These are phyloP conservation scores for Pantherophis alleghaniensis DNA, from an alignment of 2,797 vertebrate species.

Conservation along the genomic window DNA sequence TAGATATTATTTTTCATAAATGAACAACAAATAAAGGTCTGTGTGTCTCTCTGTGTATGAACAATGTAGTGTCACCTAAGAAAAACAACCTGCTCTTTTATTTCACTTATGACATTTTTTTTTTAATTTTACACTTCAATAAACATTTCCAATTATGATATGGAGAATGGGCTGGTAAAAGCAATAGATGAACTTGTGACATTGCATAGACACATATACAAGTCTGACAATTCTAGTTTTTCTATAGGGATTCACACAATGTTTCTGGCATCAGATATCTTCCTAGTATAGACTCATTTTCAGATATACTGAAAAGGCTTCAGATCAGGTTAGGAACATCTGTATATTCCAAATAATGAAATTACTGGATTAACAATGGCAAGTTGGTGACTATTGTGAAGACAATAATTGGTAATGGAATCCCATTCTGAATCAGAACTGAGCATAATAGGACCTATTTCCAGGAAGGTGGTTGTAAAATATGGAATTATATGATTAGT, in stretches of 20 bases:
- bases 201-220: background rate
- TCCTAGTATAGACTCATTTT: background rate
- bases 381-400: background rate
- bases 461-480: background rate
- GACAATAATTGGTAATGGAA: background rate
- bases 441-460: background rate
- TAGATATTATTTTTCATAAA: background rate
- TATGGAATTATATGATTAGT: background rate
- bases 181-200: background rate
- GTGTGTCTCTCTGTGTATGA: background rate
- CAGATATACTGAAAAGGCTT: background rate
- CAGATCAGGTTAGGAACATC: background rate
- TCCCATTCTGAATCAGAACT: background rate
- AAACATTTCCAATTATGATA: background rate
- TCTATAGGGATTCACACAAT: background rate
- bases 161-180: background rate
- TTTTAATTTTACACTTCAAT: background rate
- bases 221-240: background rate
- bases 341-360: background rate
- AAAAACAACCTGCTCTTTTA: background rate
- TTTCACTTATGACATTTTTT: background rate
- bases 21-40: background rate
- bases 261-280: background rate
- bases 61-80: background rate
- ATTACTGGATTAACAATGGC: background rate